Base-by-base conservation (phyloP, 2,888 invertebrate species). In the Agrotis ipsilon region DNA sequence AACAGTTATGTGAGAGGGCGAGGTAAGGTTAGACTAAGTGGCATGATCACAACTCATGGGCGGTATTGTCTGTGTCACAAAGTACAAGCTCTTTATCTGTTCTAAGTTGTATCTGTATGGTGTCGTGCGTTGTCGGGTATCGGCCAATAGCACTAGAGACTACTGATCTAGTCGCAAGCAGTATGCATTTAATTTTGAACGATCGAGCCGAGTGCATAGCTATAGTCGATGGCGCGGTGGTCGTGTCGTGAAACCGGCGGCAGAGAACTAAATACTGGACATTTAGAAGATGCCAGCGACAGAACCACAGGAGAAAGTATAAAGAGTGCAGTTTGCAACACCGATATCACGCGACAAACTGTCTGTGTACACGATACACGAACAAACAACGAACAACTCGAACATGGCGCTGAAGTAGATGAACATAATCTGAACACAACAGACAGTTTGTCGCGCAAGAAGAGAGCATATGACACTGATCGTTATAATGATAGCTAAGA, bases 271-370 rank as follows among this genome's bases (percentile, higher is more conserved):
- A 88, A 86, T 90, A 93, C 93, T 93, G 92, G 92, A 93, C 93
- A 92, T 91, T 92, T 89, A 92, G 92, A 93, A 92, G 94, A 94
- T 92, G 93, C 94, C 95, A 94, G 95, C 94, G 94, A 96, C 93
- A 94, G 95, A 93, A 94, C 92, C 94, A 94, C 93, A 96, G 93
- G 92, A 95, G 91, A 94, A 90, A 95, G 94, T 94, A 95, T 96
- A 96, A 96, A 96, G 96, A 96, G 96, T 95, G 96, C 96, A 96
- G 93, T 96, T 96, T 96, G 96, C 96, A 96, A 96, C 96, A 96
- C 96, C 95, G 95, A 96, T 92, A 87, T 88, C 87, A 92, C 92
- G 88, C 74, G 88, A 92, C 89, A 88, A 93, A 91, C 92, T 85
- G 88, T 93, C 91, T 92, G 85, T 76, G 68, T 62, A 58, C 39